Conservation (phyloP, 2,797 vertebrate genomes). For the Squalus acanthias region DNA sequence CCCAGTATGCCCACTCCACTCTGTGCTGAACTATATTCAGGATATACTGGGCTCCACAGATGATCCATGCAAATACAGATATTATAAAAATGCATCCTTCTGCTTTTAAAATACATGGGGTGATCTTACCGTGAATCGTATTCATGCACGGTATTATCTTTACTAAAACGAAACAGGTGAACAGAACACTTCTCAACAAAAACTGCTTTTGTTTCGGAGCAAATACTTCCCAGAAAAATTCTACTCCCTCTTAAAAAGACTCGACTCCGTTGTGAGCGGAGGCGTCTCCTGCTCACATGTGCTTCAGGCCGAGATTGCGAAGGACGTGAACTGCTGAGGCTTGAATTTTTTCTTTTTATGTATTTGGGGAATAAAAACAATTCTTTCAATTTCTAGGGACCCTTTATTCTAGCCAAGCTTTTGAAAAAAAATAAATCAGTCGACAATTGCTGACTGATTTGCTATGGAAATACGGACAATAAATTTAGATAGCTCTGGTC, state of each 20-base stretch:
- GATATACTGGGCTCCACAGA: not conserved
- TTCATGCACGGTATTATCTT: not conserved
- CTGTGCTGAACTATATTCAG: not conserved
- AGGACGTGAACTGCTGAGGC: not conserved
- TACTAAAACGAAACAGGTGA: not conserved
- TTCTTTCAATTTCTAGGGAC: not conserved
- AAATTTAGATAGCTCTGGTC: not conserved
- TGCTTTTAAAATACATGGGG: not conserved
- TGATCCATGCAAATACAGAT: not conserved
- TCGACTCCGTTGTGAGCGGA: not conserved
- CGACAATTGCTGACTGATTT: slow-evolving; percentile 21
- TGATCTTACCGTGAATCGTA: not conserved
- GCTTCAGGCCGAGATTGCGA: not conserved
- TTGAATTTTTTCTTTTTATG: not conserved
- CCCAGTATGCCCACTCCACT: not conserved
- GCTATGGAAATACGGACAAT: not conserved
- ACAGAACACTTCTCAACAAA: not conserved
- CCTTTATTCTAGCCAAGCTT: not conserved
- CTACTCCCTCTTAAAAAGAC: not conserved
- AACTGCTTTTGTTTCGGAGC: not conserved
- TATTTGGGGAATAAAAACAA: not conserved
- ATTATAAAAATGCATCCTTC: not conserved
- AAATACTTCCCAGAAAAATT: not conserved
- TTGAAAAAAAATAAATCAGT: slow-evolving; percentile 24
- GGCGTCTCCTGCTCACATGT: not conserved